Conservation (phyloP, 2,888 invertebrate genomes). For the Synanthedon andrenaeformis region DNA sequence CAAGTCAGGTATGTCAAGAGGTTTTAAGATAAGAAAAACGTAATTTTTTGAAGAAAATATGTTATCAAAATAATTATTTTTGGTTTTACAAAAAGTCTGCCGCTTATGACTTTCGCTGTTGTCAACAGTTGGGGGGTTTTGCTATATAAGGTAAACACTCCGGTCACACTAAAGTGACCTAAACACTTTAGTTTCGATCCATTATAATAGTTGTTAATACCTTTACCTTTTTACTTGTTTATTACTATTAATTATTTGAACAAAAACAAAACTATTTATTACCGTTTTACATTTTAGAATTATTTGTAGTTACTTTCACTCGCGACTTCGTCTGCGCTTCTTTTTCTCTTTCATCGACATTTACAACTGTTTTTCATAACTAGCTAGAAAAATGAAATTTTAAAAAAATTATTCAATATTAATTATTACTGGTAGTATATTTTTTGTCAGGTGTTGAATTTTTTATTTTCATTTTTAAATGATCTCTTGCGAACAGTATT, state of each 20-base stretch:
- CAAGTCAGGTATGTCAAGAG: not conserved
- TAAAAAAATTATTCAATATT: too few species aligned
- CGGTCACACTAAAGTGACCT: slow-evolving; percentile 24
- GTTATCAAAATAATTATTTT: too few species aligned
- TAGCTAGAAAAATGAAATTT: too few species aligned
- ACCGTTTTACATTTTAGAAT: too few species aligned
- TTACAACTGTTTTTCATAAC: too few species aligned
- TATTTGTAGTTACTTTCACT: too few species aligned
- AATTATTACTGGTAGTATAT: too few species aligned
- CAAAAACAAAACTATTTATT: not conserved
- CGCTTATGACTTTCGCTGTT: slow-evolving; percentile 6
- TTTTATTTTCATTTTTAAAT: too few species aligned
- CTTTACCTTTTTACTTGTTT: not conserved
- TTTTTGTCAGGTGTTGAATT: too few species aligned
- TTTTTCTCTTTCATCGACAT: too few species aligned
- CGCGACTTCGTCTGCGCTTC: too few species aligned
- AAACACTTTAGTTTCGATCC: slow-evolving; percentile 14
- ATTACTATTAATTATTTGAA: not conserved
- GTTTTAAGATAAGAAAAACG: not conserved
- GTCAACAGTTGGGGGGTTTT: slow-evolving; percentile 13
- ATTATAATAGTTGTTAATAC: not conserved
- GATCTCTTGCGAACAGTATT: too few species aligned
- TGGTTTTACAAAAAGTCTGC: not conserved
- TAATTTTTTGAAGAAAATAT: not conserved
- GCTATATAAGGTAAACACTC: slow-evolving; percentile 30